Conservation (phyloP, 2,888 invertebrate genomes). For the Dendrolimus pini region DNA sequence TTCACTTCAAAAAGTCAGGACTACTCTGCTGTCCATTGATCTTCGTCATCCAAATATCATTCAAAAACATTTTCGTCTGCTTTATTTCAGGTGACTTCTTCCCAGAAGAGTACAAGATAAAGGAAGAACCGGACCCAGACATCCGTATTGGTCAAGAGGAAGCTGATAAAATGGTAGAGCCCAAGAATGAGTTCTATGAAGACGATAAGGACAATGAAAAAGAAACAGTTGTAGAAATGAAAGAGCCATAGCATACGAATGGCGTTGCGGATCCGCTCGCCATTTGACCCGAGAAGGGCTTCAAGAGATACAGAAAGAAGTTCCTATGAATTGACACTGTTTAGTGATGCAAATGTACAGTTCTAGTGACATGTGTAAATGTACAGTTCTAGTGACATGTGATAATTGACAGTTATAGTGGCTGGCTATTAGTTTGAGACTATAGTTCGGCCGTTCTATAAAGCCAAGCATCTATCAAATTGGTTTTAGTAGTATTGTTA, state of each 20-base stretch:
- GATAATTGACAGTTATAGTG: no score
- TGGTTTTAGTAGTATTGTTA: no score
- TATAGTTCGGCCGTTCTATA: no score
- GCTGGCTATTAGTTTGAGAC: no score
- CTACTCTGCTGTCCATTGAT: no score
- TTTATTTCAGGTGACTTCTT: conserved; percentile 79
- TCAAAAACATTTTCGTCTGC: no score
- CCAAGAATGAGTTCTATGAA: conserved; percentile 92
- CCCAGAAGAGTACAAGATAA: conserved; percentile 82
- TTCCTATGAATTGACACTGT: conserved; percentile 17
- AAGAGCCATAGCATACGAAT: conserved; percentile 62
- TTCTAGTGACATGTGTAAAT: no score
- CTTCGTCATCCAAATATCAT: no score
- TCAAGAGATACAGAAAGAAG: conserved; percentile 26
- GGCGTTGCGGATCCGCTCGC: conserved; percentile 43
- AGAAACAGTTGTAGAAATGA: conserved; percentile 63
- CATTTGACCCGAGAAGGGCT: conserved; percentile 42
- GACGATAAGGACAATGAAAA: conserved; percentile 94
- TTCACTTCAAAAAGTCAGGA: no score
- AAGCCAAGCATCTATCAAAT: no score
- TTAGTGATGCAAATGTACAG: no score
- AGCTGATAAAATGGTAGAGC: conserved; percentile 88
- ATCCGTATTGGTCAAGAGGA: conserved; percentile 86
- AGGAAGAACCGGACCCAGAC: conserved; percentile 90
- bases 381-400: no score